phyloP scores from a whole-genome alignment of 2,113 vertebrate species.

The Asarcornis scutulata region DNA sequence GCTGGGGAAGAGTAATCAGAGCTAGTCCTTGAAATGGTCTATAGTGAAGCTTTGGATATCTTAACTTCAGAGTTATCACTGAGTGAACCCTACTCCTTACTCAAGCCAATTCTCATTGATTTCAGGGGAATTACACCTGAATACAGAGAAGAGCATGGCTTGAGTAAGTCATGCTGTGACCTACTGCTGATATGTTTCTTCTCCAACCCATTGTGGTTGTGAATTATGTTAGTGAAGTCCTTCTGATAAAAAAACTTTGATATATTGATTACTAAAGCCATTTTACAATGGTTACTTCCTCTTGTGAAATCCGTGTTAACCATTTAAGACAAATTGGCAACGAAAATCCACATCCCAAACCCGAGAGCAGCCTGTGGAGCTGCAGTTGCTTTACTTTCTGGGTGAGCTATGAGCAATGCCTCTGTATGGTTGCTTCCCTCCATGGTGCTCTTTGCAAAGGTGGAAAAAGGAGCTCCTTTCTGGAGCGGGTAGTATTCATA shows the following conservation, averaged over 20 bases:
- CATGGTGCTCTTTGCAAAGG: not conserved
- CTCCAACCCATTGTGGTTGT: not conserved
- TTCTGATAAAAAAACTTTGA: not conserved
- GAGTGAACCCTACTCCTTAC: not conserved
- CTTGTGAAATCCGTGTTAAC: not conserved
- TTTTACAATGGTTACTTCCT: not conserved
- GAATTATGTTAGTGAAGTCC: not conserved
- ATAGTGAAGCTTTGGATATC: not conserved
- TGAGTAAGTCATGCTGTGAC: not conserved
- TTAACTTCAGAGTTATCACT: constrained; percentile 8
- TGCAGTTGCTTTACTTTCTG: not conserved
- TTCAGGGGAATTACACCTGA: not conserved
- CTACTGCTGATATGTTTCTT: not conserved
- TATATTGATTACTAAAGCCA: not conserved
- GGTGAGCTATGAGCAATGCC: not conserved
- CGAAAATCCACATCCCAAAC: not conserved
- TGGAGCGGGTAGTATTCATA: not conserved
- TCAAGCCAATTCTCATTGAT: not conserved
- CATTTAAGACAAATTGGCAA: not conserved
- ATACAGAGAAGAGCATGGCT: not conserved
- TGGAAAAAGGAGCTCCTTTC: not conserved
- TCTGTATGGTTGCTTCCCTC: not conserved
- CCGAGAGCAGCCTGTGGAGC: not conserved
- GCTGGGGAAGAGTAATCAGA: not conserved
- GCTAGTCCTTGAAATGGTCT: constrained; percentile 8